phyloP scores from a whole-genome alignment of 1,140 invertebrate species.

The Micrasema longulum region DNA sequence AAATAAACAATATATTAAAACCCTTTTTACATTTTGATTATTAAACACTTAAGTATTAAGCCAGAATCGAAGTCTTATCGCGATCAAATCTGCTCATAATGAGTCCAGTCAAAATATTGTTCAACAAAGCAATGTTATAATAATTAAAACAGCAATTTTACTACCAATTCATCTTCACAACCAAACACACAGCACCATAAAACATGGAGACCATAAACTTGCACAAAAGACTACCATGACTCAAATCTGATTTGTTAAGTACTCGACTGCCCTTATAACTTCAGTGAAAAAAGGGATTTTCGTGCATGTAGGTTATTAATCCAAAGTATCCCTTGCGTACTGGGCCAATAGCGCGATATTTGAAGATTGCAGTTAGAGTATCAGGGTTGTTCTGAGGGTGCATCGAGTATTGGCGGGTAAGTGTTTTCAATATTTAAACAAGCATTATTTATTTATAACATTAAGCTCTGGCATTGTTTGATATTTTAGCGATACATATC shows the following conservation, averaged over 20 bases:
- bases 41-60: too few relatives aligned
- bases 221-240: constrained; percentile 13
- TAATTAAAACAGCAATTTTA: constrained; percentile 22
- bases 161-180: constrained; percentile 12
- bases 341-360: too few relatives aligned
- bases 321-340: too few relatives aligned
- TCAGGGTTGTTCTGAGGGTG: too few relatives aligned
- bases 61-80: not conserved
- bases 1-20: too few relatives aligned
- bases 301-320: too few relatives aligned
- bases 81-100: not conserved
- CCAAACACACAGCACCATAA: constrained; percentile 1
- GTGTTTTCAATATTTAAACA: constrained; percentile 48
- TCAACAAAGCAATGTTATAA: constrained; percentile 7
- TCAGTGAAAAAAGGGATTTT: too few relatives aligned
- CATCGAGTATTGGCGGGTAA: constrained; percentile 24
- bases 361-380: too few relatives aligned
- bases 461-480: constrained; percentile 46
- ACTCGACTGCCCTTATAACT: constrained; percentile 20
- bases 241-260: constrained; percentile 27
- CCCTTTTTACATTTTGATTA: too few relatives aligned
- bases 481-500: constrained; percentile 46
- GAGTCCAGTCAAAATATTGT: not conserved
- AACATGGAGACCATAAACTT: constrained; percentile 6
- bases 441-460: constrained; percentile 53